Evolutionary conservation across 2,888 invertebrate species (phyloP), one percentile per base, ranked within the genome.

Genomic region (Catonia carolina): DNA sequence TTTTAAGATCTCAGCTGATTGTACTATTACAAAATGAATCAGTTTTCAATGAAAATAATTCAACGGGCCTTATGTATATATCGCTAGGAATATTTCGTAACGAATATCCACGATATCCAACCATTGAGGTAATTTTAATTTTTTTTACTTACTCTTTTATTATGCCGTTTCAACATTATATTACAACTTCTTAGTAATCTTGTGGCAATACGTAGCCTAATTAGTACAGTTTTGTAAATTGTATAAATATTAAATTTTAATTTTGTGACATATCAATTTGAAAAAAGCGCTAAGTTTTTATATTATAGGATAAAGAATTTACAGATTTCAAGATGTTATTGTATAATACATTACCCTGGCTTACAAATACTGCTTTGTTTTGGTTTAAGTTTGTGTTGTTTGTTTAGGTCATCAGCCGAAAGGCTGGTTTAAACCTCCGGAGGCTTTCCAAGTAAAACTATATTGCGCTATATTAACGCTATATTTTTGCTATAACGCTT

Each of bases 1-100:
- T 99, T 61, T 76, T 97, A 48, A 80, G 98, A 37, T 91, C 91
- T 0, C 98, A 99, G 70, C 76, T 99, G 7, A 89, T 97, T 69
- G 89, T 92, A 2, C 77, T 98, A 27, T 73, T 98, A 20, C 82
- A 89, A 65, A 85, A 88, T 64, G 88, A 86, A 70, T 77, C 91
- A 57, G 96, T 89, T 72, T 88, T 89, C 67, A 89, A 92, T 70
- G 84, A 82, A 56, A 78, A 76, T 5, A 55, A 58, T 45, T 47
- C 52, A 27, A 50, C 27, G 35, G 53, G 53, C 31, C 22, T 22
- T 2, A 49, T 50, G 20, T 36, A 56, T 51, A 22, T 51, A 45
- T 73, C 81, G 14, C 80, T 85, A 66, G 78, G 85, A 67, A 84
- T 91, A 69, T 97, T 97, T 71, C 77, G 94, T 57, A 83, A 86